phyloP scores from a whole-genome alignment of 1,140 invertebrate genomes.

The Hypsibius dujardini region DNA sequence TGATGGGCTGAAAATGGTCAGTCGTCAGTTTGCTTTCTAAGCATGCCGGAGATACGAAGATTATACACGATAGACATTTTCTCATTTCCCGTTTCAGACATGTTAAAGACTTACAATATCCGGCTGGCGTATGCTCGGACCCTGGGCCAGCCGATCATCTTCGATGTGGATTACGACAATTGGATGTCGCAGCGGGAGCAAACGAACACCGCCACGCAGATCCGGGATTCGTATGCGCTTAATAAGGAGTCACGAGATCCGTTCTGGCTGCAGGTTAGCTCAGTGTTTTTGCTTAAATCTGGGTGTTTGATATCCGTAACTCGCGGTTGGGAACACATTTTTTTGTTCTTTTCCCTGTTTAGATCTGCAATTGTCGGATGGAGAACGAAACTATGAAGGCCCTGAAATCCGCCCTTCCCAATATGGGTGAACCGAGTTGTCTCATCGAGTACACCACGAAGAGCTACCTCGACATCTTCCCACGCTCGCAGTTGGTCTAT shows the following conservation, averaged over 20 bases:
- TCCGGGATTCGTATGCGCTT: conserved; percentile 45
- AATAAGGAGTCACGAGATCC: conserved; percentile 53
- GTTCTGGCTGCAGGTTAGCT: conserved; percentile 46
- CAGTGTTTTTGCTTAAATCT: too few species aligned
- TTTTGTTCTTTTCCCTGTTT: background rate
- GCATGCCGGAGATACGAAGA: too few species aligned
- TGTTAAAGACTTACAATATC: conserved; percentile 45
- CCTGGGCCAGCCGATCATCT: conserved; percentile 51
- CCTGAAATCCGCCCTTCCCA: conserved; percentile 47
- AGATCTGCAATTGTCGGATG: conserved; percentile 46
- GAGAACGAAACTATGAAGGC: conserved; percentile 37
- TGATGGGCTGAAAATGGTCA: too few species aligned
- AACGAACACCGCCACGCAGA: conserved; percentile 52
- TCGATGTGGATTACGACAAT: conserved; percentile 60
- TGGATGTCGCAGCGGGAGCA: conserved; percentile 51
- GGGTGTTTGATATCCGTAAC: background rate
- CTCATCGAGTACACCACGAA: conserved; percentile 50
- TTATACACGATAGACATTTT: too few species aligned
- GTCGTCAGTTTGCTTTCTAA: too few species aligned
- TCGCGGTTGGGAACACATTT: background rate
- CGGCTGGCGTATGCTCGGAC: conserved; percentile 46
- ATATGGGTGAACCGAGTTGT: conserved; percentile 46
- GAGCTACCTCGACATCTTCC: conserved; percentile 66
- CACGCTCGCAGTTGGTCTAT: conserved; percentile 61
- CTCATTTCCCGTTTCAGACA: conserved; percentile 30